These are phyloP conservation scores for Neodon shergylaensis DNA, from an alignment of 2,113 vertebrate species.

Conservation along the genomic window DNA sequence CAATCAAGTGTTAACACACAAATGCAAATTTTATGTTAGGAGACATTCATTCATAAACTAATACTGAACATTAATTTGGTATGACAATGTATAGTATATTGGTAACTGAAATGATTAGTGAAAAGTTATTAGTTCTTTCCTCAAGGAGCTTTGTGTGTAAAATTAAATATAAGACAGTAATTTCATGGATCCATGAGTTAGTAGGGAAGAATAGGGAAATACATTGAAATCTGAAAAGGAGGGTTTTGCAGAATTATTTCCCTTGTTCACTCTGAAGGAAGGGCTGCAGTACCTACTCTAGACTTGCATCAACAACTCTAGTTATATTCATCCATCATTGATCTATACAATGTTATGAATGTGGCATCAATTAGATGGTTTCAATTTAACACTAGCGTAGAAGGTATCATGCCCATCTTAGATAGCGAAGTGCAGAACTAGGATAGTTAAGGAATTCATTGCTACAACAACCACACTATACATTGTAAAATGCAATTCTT, in stretches of 20 bases:
- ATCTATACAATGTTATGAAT: background rate
- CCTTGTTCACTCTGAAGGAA: background rate
- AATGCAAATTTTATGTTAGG: conserved; percentile 8
- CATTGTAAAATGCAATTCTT: background rate
- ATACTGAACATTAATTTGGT: conserved; percentile 2
- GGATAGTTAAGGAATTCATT: background rate
- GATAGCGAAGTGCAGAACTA: background rate
- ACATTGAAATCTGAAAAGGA: background rate
- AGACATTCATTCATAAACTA: conserved; percentile 7
- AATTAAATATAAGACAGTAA: background rate
- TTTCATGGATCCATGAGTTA: background rate
- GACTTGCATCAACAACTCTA: background rate
- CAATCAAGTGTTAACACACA: conserved; percentile 10
- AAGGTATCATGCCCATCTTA: background rate
- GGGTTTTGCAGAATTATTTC: background rate
- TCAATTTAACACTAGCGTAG: background rate
- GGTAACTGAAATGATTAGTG: background rate
- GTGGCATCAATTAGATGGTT: background rate
- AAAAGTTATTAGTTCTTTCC: background rate
- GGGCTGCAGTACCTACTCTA: background rate
- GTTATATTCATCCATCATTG: background rate
- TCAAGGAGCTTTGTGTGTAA: background rate
- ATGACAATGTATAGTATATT: background rate
- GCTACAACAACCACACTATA: background rate
- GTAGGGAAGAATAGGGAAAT: background rate